Evolutionary conservation across 2,113 vertebrate genomes (phyloP).

Genomic region (Formicarius rufipectus): DNA sequence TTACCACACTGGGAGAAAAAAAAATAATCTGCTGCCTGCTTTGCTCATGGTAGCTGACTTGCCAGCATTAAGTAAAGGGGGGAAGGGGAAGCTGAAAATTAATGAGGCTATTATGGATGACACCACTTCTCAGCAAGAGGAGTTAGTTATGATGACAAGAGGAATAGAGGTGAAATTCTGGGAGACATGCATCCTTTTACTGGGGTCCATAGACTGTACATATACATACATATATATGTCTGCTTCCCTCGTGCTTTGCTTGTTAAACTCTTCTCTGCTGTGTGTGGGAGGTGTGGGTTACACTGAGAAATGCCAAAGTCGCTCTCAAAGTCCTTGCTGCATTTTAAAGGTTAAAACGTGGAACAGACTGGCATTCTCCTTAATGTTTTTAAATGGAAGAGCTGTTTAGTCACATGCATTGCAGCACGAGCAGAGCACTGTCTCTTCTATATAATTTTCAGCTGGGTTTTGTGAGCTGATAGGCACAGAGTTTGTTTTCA

Average conservation of each 20-base stretch:
- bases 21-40: neutral
- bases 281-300: slow-evolving; percentile 59
- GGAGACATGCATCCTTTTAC: neutral
- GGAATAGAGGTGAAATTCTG: neutral
- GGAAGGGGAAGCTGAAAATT: neutral
- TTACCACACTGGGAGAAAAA: neutral
- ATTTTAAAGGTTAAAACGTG: slow-evolving; percentile 64
- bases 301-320: slow-evolving; percentile 40
- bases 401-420: slow-evolving; percentile 12
- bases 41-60: neutral
- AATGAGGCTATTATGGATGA: neutral
- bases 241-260: neutral
- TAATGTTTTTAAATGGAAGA: slow-evolving; percentile 42
- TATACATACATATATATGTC: neutral
- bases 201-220: neutral
- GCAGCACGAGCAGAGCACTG: neutral
- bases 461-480: neutral
- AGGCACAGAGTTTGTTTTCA: neutral
- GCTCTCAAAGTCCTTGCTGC: slow-evolving; percentile 12
- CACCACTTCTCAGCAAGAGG: neutral
- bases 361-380: slow-evolving; percentile 26
- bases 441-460: neutral
- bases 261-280: slow-evolving; percentile 22
- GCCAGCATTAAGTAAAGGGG: neutral
- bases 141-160: neutral